phyloP scores from a whole-genome alignment of 2,888 invertebrate species.

The Drosophila monieri region DNA sequence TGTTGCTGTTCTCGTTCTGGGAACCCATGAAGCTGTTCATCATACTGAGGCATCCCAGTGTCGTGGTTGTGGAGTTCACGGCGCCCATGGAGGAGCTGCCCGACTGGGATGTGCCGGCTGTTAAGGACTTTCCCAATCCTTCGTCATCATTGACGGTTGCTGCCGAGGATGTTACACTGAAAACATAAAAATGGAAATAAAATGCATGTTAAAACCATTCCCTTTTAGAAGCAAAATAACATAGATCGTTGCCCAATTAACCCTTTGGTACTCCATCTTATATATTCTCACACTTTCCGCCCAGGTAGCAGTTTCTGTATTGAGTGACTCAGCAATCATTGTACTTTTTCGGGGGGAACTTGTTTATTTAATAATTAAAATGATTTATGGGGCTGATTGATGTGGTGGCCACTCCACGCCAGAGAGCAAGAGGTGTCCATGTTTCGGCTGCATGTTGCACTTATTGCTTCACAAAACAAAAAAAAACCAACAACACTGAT shows the following conservation, averaged over 20 bases:
- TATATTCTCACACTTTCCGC: slow-evolving; percentile 60
- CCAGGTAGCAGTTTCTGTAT: slow-evolving; percentile 27
- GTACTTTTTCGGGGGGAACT: slow-evolving; percentile 45
- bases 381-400: slow-evolving; percentile 78
- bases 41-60: slow-evolving; percentile 39
- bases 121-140: slow-evolving; percentile 30
- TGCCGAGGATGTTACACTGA: slow-evolving; percentile 19
- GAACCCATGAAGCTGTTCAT: slow-evolving; percentile 47
- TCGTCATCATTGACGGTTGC: slow-evolving; percentile 14
- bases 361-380: slow-evolving; percentile 78
- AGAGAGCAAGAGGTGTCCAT: slow-evolving; percentile 58
- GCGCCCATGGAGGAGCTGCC: slow-evolving; percentile 18
- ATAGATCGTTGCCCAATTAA: slow-evolving; percentile 58
- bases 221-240: slow-evolving; percentile 21
- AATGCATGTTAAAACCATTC: slow-evolving; percentile 1
- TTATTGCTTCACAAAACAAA: slow-evolving; percentile 46
- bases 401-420: slow-evolving; percentile 45
- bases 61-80: slow-evolving; percentile 27
- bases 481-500: slow-evolving; percentile 25
- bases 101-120: slow-evolving; percentile 43
- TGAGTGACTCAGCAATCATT: slow-evolving; percentile 48
- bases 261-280: slow-evolving; percentile 57
- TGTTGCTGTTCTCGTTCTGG: slow-evolving; percentile 62
- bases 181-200: background rate
- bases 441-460: slow-evolving; percentile 66